Percentiles rank a stretch among this genome's conserved stretches.
These are phyloP conservation scores for Stenchaetothrips biformis DNA, from an alignment of 2,888 invertebrate genomes.

Conservation along the genomic window DNA sequence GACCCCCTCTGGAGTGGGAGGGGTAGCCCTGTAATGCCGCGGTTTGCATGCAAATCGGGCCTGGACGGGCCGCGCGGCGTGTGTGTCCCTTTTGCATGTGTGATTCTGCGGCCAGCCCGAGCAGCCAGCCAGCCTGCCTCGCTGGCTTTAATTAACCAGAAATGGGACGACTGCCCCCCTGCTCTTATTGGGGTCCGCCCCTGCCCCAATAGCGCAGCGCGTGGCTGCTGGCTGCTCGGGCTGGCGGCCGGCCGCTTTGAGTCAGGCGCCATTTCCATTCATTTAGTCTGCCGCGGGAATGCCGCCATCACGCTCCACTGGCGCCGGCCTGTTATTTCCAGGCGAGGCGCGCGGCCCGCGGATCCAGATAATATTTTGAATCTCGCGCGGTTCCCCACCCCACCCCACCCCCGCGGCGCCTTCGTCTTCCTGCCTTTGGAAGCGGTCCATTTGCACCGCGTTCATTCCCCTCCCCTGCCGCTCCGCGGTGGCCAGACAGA, in stretches of 20 bases:
- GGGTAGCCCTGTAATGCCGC: constrained; percentile 32
- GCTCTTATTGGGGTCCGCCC: too few relatives aligned
- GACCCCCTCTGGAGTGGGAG: too few relatives aligned
- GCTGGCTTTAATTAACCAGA: background rate
- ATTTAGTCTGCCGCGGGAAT: background rate
- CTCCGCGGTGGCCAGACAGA: constrained; percentile 8
- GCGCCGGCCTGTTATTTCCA: too few relatives aligned
- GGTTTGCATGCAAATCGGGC: constrained; percentile 35
- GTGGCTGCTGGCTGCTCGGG: too few relatives aligned
- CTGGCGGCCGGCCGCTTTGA: background rate
- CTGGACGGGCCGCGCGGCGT: background rate
- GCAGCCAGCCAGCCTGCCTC: background rate
- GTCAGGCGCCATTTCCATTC: background rate
- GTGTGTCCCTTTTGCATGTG: background rate
- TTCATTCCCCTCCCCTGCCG: constrained; percentile 27
- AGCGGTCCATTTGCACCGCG: constrained; percentile 25
- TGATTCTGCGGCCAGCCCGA: constrained; percentile 9
- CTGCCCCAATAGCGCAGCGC: too few relatives aligned
- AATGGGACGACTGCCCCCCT: background rate
- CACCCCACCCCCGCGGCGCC: background rate
- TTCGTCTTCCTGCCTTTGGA: constrained; percentile 23
- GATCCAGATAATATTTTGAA: background rate
- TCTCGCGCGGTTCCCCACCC: background rate
- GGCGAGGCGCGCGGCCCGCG: too few relatives aligned
- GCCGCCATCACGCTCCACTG: too few relatives aligned